phyloP scores from a whole-genome alignment of 2,113 vertebrate species.

The Synodontis membranacea region DNA sequence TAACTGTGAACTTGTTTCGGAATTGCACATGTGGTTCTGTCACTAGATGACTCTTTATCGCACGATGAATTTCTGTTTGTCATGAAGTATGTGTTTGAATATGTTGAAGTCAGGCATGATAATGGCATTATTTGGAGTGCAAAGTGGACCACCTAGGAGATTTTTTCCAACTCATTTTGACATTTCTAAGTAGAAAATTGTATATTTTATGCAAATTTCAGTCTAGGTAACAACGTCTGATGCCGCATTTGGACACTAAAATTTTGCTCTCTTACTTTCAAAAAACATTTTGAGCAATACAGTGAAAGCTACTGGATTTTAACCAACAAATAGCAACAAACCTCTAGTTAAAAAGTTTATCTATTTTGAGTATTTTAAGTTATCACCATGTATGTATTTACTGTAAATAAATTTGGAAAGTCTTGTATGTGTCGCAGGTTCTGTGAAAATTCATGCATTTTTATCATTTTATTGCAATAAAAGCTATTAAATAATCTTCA shows the following conservation, averaged over 20 bases:
- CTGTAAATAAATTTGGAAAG: background rate
- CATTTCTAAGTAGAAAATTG: background rate
- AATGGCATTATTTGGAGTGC: background rate
- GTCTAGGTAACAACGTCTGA: background rate
- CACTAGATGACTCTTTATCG: background rate
- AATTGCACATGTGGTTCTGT: background rate
- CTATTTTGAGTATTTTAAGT: background rate
- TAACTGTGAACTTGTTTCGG: background rate
- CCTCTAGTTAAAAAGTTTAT: background rate
- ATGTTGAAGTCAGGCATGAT: background rate
- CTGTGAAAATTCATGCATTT: background rate
- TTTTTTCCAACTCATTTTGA: background rate
- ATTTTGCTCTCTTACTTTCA: background rate
- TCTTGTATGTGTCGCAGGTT: background rate
- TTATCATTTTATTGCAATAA: background rate
- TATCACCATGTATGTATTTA: background rate
- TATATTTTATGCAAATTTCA: background rate
- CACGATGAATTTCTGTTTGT: background rate
- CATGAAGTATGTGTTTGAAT: background rate
- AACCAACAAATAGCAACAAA: background rate
- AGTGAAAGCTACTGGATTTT: background rate
- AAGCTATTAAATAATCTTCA: background rate
- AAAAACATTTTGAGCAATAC: background rate
- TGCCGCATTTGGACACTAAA: slow-evolving; percentile 3
- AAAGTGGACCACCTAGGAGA: background rate